Evolutionary conservation across 2,797 vertebrate genomes (phyloP).

Genomic region (Myotis vivesi): DNA sequence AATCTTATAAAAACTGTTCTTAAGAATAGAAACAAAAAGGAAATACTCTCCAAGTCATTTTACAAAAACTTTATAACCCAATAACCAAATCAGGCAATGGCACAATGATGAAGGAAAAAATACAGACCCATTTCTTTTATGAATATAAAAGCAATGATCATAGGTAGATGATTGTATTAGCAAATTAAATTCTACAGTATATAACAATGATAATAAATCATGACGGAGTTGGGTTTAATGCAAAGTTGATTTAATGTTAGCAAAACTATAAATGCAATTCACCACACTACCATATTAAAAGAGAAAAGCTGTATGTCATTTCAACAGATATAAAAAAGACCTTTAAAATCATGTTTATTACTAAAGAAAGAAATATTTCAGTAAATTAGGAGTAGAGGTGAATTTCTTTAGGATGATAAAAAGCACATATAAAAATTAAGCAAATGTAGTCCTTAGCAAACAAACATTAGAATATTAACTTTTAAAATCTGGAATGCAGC

Average conservation of each 20-base stretch:
- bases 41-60: constrained; percentile 15
- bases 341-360: background rate
- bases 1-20: constrained; percentile 14
- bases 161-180: background rate
- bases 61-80: background rate
- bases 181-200: constrained; percentile 44
- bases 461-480: background rate
- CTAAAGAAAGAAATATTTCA: constrained; percentile 28
- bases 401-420: background rate
- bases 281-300: background rate
- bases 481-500: background rate
- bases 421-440: background rate
- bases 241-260: constrained; percentile 25
- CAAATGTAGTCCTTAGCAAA: background rate
- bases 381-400: background rate
- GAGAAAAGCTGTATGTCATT: background rate
- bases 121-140: constrained; percentile 14
- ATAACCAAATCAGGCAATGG: background rate
- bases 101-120: background rate
- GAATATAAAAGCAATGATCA: constrained; percentile 9
- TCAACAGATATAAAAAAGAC: background rate
- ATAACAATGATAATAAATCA: constrained; percentile 38
- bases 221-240: background rate
- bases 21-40: background rate
- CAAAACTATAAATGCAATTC: constrained; percentile 2